These are phyloP conservation scores for Anoura caudifer DNA, from an alignment of 2,113 vertebrate species.

Conservation along the genomic window DNA sequence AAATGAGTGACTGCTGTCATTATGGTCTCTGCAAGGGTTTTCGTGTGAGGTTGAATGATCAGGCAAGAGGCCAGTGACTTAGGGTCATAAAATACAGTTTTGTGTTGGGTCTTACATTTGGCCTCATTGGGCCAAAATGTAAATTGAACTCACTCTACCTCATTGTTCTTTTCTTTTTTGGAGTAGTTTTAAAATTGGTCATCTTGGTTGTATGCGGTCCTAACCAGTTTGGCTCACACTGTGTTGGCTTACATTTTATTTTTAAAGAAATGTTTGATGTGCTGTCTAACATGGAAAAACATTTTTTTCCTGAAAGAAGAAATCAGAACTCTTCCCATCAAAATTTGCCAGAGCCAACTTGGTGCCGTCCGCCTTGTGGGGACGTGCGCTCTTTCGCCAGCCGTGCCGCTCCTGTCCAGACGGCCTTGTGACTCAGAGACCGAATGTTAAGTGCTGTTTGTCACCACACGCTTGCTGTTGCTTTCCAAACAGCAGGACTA, in stretches of 20 bases:
- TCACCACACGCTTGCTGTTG: background rate
- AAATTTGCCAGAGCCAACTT: background rate
- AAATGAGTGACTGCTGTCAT: background rate
- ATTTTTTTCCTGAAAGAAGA: background rate
- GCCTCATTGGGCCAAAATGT: too few species aligned
- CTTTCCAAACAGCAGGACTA: background rate
- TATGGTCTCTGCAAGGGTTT: background rate
- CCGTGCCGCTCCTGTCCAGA: rapidly evolving
- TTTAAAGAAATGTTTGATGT: background rate
- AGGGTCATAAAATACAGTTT: background rate
- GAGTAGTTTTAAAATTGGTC: background rate
- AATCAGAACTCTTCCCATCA: background rate
- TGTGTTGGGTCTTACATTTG: background rate
- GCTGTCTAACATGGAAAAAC: background rate
- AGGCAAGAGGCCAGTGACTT: background rate
- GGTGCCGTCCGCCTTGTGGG: background rate
- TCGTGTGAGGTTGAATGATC: background rate
- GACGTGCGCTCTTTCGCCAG: rapidly evolving
- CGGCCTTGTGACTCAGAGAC: background rate
- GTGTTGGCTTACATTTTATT: background rate
- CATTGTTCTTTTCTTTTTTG: background rate
- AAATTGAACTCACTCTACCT: background rate
- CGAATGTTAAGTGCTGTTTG: rapidly evolving
- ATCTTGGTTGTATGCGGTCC: background rate
- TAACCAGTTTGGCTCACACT: background rate